Evolutionary conservation across 2,888 invertebrate genomes (phyloP).

Genomic region (Melanargia galathea): DNA sequence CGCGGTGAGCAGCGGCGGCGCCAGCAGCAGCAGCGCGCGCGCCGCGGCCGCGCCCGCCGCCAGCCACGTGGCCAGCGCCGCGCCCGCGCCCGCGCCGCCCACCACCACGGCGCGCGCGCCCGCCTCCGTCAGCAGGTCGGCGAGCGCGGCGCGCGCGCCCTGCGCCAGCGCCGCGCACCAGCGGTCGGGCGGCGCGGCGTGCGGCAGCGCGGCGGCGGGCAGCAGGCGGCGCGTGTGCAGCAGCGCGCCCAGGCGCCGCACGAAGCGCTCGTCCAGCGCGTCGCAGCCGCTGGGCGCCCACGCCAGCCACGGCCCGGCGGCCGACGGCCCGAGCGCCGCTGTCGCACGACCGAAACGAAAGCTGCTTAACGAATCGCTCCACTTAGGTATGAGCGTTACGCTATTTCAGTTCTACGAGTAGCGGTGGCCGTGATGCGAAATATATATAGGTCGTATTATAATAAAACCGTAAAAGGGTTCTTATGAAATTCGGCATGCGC

Average conservation of each 20-base stretch:
- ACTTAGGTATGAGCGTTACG: too few relatives aligned
- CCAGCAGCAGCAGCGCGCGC: slow-evolving; percentile 84
- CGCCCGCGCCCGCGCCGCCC: slow-evolving; percentile 56
- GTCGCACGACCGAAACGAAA: too few relatives aligned
- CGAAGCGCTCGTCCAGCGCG: slow-evolving; percentile 44
- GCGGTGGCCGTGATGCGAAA: too few relatives aligned
- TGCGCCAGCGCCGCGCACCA: slow-evolving; percentile 56
- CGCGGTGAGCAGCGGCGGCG: slow-evolving; percentile 85
- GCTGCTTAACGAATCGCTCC: too few relatives aligned
- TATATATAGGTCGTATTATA: too few relatives aligned
- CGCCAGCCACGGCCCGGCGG: slow-evolving; percentile 41
- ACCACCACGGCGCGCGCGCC: slow-evolving; percentile 47
- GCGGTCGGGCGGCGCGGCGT: slow-evolving; percentile 42
- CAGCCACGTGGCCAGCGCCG: slow-evolving; percentile 47
- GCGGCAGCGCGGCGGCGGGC: slow-evolving; percentile 48
- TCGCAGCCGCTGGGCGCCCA: slow-evolving; percentile 45
- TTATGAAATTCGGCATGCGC: too few relatives aligned
- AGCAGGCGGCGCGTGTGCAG: slow-evolving; percentile 44
- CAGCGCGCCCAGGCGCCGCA: slow-evolving; percentile 53
- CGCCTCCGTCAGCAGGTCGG: slow-evolving; percentile 51
- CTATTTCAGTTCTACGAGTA: too few relatives aligned
- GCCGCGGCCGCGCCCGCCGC: slow-evolving; percentile 55
- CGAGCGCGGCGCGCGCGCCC: slow-evolving; percentile 53
- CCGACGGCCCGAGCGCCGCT: too few relatives aligned
- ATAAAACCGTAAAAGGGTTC: too few relatives aligned